Evolutionary conservation across 2,797 vertebrate species (phyloP).

Genomic region (Notolabrus celidotus): DNA sequence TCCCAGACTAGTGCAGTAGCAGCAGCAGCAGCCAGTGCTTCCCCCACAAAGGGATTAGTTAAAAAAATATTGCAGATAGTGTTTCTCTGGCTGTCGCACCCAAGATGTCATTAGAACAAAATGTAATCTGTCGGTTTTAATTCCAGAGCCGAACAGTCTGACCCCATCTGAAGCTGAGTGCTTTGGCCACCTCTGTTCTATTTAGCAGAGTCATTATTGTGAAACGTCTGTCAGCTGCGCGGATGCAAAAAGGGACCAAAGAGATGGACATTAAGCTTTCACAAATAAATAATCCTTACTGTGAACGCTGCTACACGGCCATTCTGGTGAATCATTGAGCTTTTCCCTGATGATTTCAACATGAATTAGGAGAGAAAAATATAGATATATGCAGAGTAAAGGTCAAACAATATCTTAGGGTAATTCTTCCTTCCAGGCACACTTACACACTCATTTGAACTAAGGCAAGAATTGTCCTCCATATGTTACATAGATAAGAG

Average conservation of each 20-base stretch:
- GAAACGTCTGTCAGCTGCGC: slow-evolving; percentile 38
- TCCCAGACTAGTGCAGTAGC: slow-evolving; percentile 37
- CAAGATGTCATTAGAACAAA: slow-evolving; percentile 69
- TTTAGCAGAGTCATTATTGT: slow-evolving; percentile 58
- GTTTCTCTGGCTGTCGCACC: slow-evolving; percentile 59
- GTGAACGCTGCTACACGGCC: slow-evolving; percentile 14
- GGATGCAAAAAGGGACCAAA: slow-evolving; percentile 20
- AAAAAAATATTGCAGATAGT: slow-evolving; percentile 52
- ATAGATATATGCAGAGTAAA: slow-evolving; percentile 48
- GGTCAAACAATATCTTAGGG: slow-evolving; percentile 39
- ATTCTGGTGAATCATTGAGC: slow-evolving; percentile 24
- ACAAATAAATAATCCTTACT: slow-evolving; percentile 32
- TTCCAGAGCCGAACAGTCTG: slow-evolving; percentile 50
- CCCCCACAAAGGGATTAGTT: slow-evolving; percentile 67
- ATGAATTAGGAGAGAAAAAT: slow-evolving; percentile 1
- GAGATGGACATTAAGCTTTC: slow-evolving; percentile 24
- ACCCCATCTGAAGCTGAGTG: slow-evolving; percentile 60
- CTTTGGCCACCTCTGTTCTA: slow-evolving; percentile 59
- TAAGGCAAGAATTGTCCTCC: slow-evolving; percentile 31
- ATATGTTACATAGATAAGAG: slow-evolving; percentile 23
- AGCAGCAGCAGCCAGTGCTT: slow-evolving; percentile 50
- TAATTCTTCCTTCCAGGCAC: slow-evolving; percentile 34
- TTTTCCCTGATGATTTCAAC: slow-evolving; percentile 19
- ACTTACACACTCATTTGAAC: slow-evolving; percentile 27
- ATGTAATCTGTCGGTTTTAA: slow-evolving; percentile 73